Conservation (phyloP, 2,888 invertebrate species). For the Frankliniella intonsa region DNA sequence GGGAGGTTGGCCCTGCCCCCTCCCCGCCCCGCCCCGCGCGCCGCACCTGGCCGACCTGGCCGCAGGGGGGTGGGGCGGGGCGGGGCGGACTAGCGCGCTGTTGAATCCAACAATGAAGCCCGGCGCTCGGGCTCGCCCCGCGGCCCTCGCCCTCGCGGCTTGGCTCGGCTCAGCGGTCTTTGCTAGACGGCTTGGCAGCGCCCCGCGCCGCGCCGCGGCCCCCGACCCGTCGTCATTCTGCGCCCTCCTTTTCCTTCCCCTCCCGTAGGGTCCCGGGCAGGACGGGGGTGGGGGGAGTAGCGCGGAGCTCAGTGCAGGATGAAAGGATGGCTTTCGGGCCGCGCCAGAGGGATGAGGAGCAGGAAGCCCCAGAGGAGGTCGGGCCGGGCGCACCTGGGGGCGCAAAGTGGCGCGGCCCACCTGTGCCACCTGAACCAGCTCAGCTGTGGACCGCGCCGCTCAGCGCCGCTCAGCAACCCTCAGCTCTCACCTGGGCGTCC, state of each 20-base stretch:
- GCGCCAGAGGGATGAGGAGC: too few species aligned
- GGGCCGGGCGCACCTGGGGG: too few species aligned
- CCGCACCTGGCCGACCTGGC: not conserved
- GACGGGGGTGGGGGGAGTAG: too few species aligned
- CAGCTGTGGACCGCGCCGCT: not conserved
- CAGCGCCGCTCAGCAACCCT: not conserved
- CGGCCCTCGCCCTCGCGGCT: not conserved
- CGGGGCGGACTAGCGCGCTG: not conserved
- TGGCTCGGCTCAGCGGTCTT: not conserved
- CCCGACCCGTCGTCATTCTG: not conserved
- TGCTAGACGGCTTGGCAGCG: not conserved
- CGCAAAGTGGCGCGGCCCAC: too few species aligned
- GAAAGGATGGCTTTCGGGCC: too few species aligned
- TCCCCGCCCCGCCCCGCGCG: not conserved
- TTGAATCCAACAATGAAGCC: conserved; percentile 5
- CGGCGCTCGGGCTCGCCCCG: not conserved
- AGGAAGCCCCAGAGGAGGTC: too few species aligned
- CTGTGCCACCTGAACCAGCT: too few species aligned
- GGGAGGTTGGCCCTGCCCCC: not conserved
- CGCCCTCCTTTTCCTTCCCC: too few species aligned
- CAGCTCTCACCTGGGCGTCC: conserved; percentile 70
- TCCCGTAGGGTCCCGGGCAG: too few species aligned
- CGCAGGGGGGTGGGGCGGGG: not conserved
- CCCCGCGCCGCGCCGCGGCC: not conserved
- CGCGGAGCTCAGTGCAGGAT: too few species aligned